phyloP scores from a whole-genome alignment of 1,140 invertebrate genomes.

The Probaryconus sp. region DNA sequence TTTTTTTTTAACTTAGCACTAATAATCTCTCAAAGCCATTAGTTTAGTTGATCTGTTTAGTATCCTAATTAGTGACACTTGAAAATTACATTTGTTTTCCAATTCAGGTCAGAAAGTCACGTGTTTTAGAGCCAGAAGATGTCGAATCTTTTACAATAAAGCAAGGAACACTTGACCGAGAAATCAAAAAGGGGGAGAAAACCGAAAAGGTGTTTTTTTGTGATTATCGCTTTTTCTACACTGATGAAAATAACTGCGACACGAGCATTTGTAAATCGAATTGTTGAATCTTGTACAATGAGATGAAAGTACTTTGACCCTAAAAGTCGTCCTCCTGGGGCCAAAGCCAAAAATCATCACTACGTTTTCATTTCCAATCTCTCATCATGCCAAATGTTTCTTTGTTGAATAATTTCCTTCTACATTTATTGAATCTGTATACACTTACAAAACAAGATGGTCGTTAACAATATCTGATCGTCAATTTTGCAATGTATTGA shows the following conservation, averaged over 20 bases:
- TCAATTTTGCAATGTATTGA: too few relatives aligned
- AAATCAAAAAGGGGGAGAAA: slow-evolving; percentile 67
- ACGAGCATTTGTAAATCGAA: too few relatives aligned
- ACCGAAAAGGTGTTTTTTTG: slow-evolving; percentile 73
- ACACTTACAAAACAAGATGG: too few relatives aligned
- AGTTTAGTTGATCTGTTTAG: too few relatives aligned
- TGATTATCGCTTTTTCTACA: slow-evolving; percentile 52
- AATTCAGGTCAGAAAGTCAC: slow-evolving; percentile 73
- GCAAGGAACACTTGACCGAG: slow-evolving; percentile 58
- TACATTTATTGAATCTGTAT: slow-evolving; percentile 15
- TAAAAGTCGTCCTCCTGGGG: slow-evolving; percentile 22
- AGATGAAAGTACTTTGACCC: slow-evolving; percentile 50
- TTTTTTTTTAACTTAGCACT: too few relatives aligned
- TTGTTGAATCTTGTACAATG: too few relatives aligned
- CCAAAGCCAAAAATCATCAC: slow-evolving; percentile 39
- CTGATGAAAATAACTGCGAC: slow-evolving; percentile 50
- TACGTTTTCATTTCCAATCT: slow-evolving; percentile 42
- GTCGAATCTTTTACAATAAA: slow-evolving; percentile 63
- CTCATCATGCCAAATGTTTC: slow-evolving; percentile 31
- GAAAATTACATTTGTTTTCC: slow-evolving; percentile 33
- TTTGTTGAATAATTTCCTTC: too few relatives aligned
- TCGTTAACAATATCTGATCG: too few relatives aligned
- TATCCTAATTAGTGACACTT: slow-evolving; percentile 1
- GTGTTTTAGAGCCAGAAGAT: slow-evolving; percentile 52
- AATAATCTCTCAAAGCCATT: too few relatives aligned